Evolutionary conservation across 2,888 invertebrate genomes (phyloP).

Genomic region (Metalampra italica): DNA sequence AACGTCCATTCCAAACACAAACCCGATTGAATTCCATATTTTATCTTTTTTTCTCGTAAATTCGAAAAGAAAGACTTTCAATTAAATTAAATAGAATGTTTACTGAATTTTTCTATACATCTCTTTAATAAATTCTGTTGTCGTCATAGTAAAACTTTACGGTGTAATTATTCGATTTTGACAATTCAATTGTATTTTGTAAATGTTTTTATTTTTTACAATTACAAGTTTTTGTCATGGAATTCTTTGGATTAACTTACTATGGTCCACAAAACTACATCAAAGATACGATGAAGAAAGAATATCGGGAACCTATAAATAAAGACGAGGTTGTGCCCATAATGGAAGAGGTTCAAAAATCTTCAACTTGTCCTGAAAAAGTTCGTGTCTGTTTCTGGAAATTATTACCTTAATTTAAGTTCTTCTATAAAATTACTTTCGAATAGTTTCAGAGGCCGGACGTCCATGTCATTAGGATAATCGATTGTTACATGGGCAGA

Average conservation of each 20-base stretch:
- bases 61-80: too few species aligned
- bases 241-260: slow-evolving; percentile 72
- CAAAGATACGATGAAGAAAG: slow-evolving; percentile 57
- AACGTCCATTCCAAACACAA: too few species aligned
- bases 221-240: slow-evolving; percentile 45
- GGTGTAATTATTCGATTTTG: not conserved
- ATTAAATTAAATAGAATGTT: too few species aligned
- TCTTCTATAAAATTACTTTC: not conserved
- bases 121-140: too few species aligned
- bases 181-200: too few species aligned
- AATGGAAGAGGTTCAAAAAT: slow-evolving; percentile 45
- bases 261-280: slow-evolving; percentile 73
- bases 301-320: slow-evolving; percentile 64
- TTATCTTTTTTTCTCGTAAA: too few species aligned
- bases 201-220: too few species aligned
- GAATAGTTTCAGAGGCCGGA: slow-evolving; percentile 44
- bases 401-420: not conserved
- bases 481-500: slow-evolving; percentile 70
- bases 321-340: slow-evolving; percentile 50
- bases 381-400: slow-evolving; percentile 16
- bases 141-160: too few species aligned
- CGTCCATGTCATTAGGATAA: slow-evolving; percentile 50
- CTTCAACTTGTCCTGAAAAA: slow-evolving; percentile 45
- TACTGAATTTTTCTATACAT: too few species aligned
- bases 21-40: too few species aligned